Conservation (phyloP, 2,113 vertebrate species). For the Eolophus roseicapilla region DNA sequence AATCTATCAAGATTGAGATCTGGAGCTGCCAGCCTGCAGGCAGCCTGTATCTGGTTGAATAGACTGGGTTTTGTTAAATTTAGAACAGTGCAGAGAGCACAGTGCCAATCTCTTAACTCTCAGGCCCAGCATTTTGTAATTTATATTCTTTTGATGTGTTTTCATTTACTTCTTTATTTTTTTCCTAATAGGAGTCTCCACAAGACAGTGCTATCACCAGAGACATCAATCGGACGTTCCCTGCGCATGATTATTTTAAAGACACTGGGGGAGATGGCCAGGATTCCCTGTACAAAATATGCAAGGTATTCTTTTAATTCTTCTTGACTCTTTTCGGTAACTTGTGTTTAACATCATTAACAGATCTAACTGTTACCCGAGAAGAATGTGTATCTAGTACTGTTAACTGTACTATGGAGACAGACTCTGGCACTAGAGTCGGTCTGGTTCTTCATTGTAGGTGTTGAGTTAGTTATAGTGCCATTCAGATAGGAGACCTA, state of each 20-base stretch:
- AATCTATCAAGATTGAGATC: neutral
- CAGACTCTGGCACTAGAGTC: neutral
- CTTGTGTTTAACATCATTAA: neutral
- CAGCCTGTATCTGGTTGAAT: neutral
- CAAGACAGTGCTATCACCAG: slow-evolving; percentile 98
- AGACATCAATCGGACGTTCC: slow-evolving; percentile 98
- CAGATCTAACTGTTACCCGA: neutral
- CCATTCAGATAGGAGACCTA: neutral
- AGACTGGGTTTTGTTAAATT: neutral
- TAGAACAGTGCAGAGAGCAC: neutral
- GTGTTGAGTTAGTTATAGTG: neutral
- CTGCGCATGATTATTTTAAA: slow-evolving; percentile 99
- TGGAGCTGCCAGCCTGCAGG: slow-evolving; percentile 16
- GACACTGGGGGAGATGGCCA: slow-evolving; percentile 98
- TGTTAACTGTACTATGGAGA: neutral
- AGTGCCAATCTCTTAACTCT: neutral
- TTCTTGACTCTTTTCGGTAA: neutral
- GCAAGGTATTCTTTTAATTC: slow-evolving; percentile 83
- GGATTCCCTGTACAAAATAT: slow-evolving; percentile 99
- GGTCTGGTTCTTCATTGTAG: neutral
- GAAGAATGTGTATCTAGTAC: neutral
- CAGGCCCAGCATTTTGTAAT: neutral
- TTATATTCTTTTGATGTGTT: neutral
- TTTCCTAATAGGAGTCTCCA: slow-evolving; percentile 86
- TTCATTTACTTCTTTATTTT: neutral